phyloP scores from a whole-genome alignment of 2,797 vertebrate genomes.

The Micropoecilia bifurca region DNA sequence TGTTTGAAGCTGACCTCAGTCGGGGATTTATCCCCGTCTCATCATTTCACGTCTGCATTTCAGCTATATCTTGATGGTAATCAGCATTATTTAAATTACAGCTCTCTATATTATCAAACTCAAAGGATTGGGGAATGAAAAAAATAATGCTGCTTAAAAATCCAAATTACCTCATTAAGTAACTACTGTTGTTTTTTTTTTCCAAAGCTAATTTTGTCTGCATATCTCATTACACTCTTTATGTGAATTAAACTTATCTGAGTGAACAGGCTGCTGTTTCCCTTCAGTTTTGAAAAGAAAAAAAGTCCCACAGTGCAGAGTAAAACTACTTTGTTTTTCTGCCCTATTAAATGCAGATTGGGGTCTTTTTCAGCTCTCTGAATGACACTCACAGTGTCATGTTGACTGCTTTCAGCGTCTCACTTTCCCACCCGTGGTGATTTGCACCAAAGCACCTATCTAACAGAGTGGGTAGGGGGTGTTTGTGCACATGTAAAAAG shows the following conservation, averaged over 20 bases:
- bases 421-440: slow-evolving; percentile 52
- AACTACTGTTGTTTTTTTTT: slow-evolving; percentile 17
- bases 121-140: slow-evolving; percentile 13
- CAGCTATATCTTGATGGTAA: slow-evolving; percentile 50
- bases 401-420: slow-evolving; percentile 50
- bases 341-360: slow-evolving; percentile 56
- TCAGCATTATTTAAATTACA: slow-evolving; percentile 63
- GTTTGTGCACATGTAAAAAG: slow-evolving; percentile 54
- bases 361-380: slow-evolving; percentile 44
- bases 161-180: slow-evolving; percentile 64
- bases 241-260: slow-evolving; percentile 66
- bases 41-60: slow-evolving; percentile 62
- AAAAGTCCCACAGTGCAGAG: slow-evolving; percentile 49
- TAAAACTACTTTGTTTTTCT: slow-evolving; percentile 59
- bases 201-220: slow-evolving; percentile 47
- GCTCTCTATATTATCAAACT: slow-evolving; percentile 48
- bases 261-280: slow-evolving; percentile 50
- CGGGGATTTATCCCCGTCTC: slow-evolving; percentile 53
- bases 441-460: slow-evolving; percentile 40
- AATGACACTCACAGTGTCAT: slow-evolving; percentile 49
- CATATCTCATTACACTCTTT: slow-evolving; percentile 55
- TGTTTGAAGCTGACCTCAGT: slow-evolving; percentile 68
- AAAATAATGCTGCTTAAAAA: slow-evolving; percentile 41
- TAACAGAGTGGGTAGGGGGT: slow-evolving; percentile 13
- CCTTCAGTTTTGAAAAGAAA: slow-evolving; percentile 56